These are phyloP conservation scores for Drymonia ruficornis DNA, from an alignment of 2,888 invertebrate genomes.

Conservation along the genomic window DNA sequence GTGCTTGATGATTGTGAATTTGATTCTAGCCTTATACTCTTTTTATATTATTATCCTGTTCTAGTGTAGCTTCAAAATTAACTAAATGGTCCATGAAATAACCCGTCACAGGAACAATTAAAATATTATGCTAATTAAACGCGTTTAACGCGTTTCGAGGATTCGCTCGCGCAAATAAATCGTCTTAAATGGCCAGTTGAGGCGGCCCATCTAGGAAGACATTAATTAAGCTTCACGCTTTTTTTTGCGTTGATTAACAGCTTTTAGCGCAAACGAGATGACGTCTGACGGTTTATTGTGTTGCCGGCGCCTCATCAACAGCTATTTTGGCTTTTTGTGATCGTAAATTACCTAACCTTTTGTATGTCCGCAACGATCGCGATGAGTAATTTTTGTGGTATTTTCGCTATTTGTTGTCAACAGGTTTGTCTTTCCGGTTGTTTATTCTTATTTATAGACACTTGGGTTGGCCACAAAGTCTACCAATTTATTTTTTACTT, in stretches of 20 bases:
- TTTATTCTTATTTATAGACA: not conserved
- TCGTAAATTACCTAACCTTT: conserved; percentile 31
- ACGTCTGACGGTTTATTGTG: conserved; percentile 27
- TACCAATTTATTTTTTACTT: too few species aligned
- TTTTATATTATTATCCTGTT: not conserved
- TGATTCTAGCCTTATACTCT: too few species aligned
- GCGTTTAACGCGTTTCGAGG: conserved; percentile 18
- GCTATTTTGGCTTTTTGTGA: conserved; percentile 29
- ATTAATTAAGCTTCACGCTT: conserved; percentile 54
- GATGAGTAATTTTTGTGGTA: conserved; percentile 4
- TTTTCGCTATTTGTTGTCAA: conserved; percentile 4
- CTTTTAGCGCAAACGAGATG: conserved; percentile 35
- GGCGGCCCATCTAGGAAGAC: conserved; percentile 58
- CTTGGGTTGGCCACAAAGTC: not conserved
- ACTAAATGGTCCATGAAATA: not conserved
- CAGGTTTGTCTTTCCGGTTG: conserved; percentile 1
- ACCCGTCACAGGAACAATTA: not conserved
- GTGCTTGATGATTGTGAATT: too few species aligned
- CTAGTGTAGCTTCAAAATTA: not conserved
- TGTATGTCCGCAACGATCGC: conserved; percentile 7
- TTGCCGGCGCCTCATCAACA: conserved; percentile 27
- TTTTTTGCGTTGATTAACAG: conserved; percentile 50
- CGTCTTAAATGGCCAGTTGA: conserved; percentile 46
- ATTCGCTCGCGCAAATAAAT: conserved; percentile 49
- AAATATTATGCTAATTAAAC: conserved; percentile 5